Evolutionary conservation across 2,797 vertebrate genomes (phyloP).

Genomic region (Odontamblyopus lacepedii): DNA sequence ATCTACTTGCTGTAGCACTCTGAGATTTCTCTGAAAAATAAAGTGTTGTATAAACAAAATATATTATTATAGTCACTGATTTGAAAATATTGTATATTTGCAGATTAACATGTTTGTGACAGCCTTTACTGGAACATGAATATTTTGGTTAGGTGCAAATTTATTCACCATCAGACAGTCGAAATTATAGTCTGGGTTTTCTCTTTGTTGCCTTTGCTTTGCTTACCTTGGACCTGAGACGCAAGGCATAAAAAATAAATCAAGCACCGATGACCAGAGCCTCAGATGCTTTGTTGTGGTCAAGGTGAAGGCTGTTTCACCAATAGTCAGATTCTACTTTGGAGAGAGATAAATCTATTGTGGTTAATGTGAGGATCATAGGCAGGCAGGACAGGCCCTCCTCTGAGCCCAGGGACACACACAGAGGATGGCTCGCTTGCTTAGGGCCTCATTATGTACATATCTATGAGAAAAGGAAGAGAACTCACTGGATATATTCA

Average conservation of each 20-base stretch:
- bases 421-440: constrained; percentile 35
- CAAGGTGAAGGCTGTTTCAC: constrained; percentile 10
- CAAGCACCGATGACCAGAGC: constrained; percentile 2
- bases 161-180: not conserved
- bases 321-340: constrained; percentile 12
- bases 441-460: constrained; percentile 49
- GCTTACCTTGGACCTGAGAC: not conserved
- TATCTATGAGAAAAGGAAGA: constrained; percentile 19
- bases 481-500: constrained; percentile 18
- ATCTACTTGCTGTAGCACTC: too few species aligned
- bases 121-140: not conserved
- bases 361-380: constrained; percentile 33
- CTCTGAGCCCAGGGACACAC: constrained; percentile 11
- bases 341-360: constrained; percentile 8
- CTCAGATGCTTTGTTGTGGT: not conserved
- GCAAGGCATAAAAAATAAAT: constrained; percentile 9
- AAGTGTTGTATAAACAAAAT: too few species aligned
- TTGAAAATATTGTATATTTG: not conserved
- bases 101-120: too few species aligned
- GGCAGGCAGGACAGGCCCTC: constrained; percentile 12
- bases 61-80: too few species aligned
- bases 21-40: too few species aligned
- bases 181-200: not conserved
- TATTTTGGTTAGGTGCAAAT: not conserved
- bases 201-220: not conserved